Evolutionary conservation across 2,888 invertebrate species (phyloP), one percentile per base, ranked within the genome.

Genomic region (Carpatolechia fugitivella): DNA sequence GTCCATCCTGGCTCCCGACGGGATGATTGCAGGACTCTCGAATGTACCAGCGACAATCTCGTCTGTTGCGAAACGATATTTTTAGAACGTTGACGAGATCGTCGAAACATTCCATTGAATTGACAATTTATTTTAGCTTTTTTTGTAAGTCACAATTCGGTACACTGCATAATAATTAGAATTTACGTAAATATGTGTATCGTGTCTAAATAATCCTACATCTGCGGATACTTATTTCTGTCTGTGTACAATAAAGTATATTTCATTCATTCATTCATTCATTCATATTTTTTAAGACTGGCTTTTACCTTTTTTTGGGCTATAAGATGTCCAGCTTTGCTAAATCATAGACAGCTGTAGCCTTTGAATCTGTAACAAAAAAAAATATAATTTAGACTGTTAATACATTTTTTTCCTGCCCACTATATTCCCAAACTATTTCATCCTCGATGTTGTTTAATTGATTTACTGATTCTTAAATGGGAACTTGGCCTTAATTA

Each of bases 31-130:
- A 76, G 70, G 72, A 70, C 71, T 72, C 72, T 73, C 72, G 69
- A 74, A 65, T 68, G 70, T 70, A 70, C 74, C 70, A 24, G 24
- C 6, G 24, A 24, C 24, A 24, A 24, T 6, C 24, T 8, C 66
- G 78, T 76, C 41, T n/a, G 24, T 44, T 76, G 76, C 70, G 73
- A 75, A 72, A 71, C 62, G 58, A 47, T 86, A 87, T 85, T 81
- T 87, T 82, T 86, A 85, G 85, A 74, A 53, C 40, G 64, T 68
- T 79, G 81, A 85, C 80, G 78, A 74, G 78, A 80, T 74, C 70
- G 66, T 69, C 72, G 61, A 80, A 81, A 78, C 76, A 84, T 85
- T 76, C 74, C 75, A 76, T 74, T 78, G 74, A 72, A 73, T 77
- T 72, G 73, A 68, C 68, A 74, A 75, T 76, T 78, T 73, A 60